Evolutionary conservation across 2,888 invertebrate genomes (phyloP).

Genomic region (Agrilus mali): DNA sequence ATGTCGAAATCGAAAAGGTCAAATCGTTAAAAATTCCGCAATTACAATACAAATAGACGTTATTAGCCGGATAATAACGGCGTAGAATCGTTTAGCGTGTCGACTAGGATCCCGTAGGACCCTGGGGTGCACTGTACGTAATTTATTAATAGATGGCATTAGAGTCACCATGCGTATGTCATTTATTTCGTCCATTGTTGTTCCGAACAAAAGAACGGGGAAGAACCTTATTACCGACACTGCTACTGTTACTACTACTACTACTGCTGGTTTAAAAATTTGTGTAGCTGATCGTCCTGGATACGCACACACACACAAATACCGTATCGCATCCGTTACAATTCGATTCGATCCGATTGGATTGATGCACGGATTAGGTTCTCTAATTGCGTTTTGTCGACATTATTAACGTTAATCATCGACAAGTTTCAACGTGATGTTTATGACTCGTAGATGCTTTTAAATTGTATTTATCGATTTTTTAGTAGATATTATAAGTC

Average conservation of each 20-base stretch:
- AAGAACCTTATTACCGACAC: constrained; percentile 9
- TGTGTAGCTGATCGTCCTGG: too few relatives aligned
- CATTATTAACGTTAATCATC: too few relatives aligned
- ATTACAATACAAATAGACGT: constrained; percentile 39
- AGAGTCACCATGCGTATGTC: constrained; percentile 28
- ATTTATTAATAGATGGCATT: constrained; percentile 36
- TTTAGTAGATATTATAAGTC: too few relatives aligned
- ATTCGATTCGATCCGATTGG: constrained; percentile 11
- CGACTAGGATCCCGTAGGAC: constrained; percentile 16
- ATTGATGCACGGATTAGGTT: constrained; percentile 9
- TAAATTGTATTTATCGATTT: too few relatives aligned
- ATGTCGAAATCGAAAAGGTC: constrained; percentile 2
- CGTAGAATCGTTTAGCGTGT: constrained; percentile 35
- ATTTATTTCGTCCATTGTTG: constrained; percentile 28
- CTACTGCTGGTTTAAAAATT: too few relatives aligned
- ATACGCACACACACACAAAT: neutral
- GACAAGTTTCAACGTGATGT: too few relatives aligned
- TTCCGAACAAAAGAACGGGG: constrained; percentile 25
- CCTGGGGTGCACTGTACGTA: constrained; percentile 33
- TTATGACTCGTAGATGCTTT: too few relatives aligned
- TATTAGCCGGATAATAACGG: constrained; percentile 36
- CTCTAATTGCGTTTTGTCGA: constrained; percentile 1
- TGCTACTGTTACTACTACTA: neutral
- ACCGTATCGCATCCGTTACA: constrained; percentile 9
- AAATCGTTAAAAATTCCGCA: constrained; percentile 33